Conservation (phyloP, 2,113 vertebrate genomes). For the Meles meles region DNA sequence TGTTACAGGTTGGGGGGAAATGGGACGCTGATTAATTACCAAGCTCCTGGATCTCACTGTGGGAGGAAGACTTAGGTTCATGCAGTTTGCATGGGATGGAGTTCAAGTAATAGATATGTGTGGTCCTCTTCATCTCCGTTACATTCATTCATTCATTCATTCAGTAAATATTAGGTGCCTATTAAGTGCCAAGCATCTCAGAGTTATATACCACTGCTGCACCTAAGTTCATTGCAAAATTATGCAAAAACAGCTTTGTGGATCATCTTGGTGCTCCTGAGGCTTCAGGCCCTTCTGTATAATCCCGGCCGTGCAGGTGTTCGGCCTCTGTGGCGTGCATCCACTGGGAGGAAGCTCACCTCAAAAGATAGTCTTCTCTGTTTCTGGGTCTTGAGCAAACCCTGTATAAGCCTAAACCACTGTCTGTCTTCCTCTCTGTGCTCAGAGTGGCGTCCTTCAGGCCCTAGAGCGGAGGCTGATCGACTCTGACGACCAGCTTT, state of each 20-base stretch:
- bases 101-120: background rate
- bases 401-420: background rate
- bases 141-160: background rate
- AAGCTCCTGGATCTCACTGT: background rate
- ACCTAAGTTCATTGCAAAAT: background rate
- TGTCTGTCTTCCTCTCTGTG: background rate
- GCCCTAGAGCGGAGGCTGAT: too few species aligned
- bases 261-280: background rate
- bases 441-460: background rate
- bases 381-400: background rate
- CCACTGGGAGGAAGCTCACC: background rate
- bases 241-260: background rate
- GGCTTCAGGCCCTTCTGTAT: background rate
- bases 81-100: background rate
- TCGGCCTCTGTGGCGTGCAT: fast-evolving
- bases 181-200: background rate
- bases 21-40: background rate
- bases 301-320: background rate
- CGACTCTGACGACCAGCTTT: background rate
- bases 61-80: background rate
- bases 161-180: background rate
- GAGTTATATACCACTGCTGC: background rate
- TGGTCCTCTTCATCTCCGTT: background rate
- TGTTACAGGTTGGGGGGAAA: fast-evolving
- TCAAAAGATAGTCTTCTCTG: background rate